Base-by-base conservation (phyloP, 2,797 vertebrate species). In the Siniperca obscura region DNA sequence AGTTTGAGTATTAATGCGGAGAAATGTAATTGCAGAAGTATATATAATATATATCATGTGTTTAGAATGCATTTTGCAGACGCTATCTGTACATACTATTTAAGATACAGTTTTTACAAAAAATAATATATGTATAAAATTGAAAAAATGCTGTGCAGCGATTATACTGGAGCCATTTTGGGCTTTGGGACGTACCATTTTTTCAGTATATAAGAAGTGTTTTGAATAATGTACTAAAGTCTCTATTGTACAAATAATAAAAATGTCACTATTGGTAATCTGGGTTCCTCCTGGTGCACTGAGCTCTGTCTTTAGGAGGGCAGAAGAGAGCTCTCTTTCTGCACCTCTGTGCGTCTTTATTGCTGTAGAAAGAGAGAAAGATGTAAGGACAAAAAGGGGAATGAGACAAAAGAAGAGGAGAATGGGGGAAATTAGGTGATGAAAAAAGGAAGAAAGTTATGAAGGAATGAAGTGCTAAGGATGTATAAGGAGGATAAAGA, bases 181-280 rank as follows among this genome's bases (percentile, higher is more conserved):
- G 97, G 98, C 97, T 99, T 97, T 98, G 97, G 93, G 96, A 97
- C 81, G 93, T 97, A 97, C 96, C 96, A 96, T 98, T 98, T 99
- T 94, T 99, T 98, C 98, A 98, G 97, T 98, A 98, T 99, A 97
- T 98, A 97, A 97, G 96, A 97, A 95, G 97, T 98, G 98, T 99
- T 99, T 99, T 98, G 97, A 98, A 99, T 98, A 99, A 99, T 96
- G 97, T 98, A 97, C 94, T 94, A 96, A 96, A 96, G 96, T 96
- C 95, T 96, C 94, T 96, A 97, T 97, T 97, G 96, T 97, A 96
- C 94, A 96, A 96, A 97, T 95, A 96, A 96, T 96, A 95, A 97
- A 96, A 97, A 97, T 97, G 97, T 99, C 97, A 98, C 96, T 98
- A 98, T 98, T 98, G 97, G 97, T 98, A 95, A 80, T 87, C 78